These are phyloP conservation scores for Paracentrotus lividus DNA, from an alignment of 53 echinoderm and acorn worm species.

Conservation along the genomic window DNA sequence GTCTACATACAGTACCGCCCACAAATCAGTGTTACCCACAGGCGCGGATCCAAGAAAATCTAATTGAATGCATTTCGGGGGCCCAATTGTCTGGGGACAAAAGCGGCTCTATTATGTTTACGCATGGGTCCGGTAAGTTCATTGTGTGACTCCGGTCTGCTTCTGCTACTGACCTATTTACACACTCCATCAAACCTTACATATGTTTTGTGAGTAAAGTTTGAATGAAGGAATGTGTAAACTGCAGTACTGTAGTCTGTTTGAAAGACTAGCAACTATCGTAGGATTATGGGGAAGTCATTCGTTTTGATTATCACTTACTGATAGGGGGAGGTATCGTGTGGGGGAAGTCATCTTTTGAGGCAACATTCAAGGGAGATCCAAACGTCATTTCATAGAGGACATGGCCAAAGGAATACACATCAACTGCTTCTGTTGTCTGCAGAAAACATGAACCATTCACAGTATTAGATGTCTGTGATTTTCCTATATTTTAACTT, in stretches of 20 bases:
- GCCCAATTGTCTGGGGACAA: too few relatives aligned
- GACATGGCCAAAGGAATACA: conserved; percentile 97
- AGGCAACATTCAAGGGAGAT: conserved; percentile 81
- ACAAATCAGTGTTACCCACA: too few relatives aligned
- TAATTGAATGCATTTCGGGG: too few relatives aligned
- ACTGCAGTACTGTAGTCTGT: background rate
- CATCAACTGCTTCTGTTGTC: conserved; percentile 94
- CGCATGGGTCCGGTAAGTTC: too few relatives aligned
- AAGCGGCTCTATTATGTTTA: too few relatives aligned
- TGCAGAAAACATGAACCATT: conserved; percentile 27
- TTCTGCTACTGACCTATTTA: too few relatives aligned
- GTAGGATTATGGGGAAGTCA: conserved; percentile 76
- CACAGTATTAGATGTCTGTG: background rate
- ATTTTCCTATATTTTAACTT: background rate
- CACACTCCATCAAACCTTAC: too few relatives aligned
- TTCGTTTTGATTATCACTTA: conserved; percentile 79
- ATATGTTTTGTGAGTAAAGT: background rate
- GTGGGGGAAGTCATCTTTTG: conserved; percentile 97
- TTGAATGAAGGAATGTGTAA: background rate
- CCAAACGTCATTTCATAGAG: conserved; percentile 99
- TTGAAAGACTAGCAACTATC: background rate
- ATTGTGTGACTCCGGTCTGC: too few relatives aligned
- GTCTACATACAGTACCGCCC: too few relatives aligned
- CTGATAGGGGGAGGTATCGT: conserved; percentile 92
- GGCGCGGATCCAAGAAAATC: too few relatives aligned